phyloP scores from a whole-genome alignment of 2,113 vertebrate genomes.

The Perccottus glenii region DNA sequence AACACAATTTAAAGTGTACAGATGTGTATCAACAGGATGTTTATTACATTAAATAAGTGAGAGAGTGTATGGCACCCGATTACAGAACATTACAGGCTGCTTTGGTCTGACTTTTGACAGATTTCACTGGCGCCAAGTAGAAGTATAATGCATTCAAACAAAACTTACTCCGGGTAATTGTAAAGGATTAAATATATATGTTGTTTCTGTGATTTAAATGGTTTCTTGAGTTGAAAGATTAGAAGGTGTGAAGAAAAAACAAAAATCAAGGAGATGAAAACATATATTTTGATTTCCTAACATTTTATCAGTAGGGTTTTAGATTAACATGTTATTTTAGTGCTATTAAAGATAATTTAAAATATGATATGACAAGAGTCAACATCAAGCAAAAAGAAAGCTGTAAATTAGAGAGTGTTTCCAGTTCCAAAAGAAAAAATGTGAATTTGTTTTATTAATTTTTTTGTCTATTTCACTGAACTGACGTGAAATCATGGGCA shows the following conservation, averaged over 20 bases:
- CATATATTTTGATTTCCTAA: neutral
- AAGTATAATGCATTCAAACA: slow-evolving; percentile 6
- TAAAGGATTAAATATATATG: too few species aligned
- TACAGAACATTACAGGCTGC: neutral
- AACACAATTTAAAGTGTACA: slow-evolving; percentile 45
- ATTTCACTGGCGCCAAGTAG: slow-evolving; percentile 1
- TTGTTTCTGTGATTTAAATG: neutral
- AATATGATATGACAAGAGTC: neutral
- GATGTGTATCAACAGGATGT: slow-evolving; percentile 6
- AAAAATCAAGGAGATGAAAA: neutral
- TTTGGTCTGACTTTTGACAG: neutral
- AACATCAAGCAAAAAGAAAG: too few species aligned
- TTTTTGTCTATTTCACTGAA: neutral
- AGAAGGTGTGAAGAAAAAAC: neutral
- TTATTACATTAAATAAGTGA: slow-evolving; percentile 1
- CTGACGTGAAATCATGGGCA: slow-evolving; percentile 1
- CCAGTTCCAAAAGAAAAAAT: too few species aligned
- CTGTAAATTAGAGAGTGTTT: too few species aligned
- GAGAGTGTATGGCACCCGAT: neutral
- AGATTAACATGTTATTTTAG: neutral
- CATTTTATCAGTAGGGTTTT: too few species aligned
- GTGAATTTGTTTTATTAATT: too few species aligned
- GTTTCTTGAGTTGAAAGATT: neutral
- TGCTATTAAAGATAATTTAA: neutral
- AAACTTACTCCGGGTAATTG: slow-evolving; percentile 8